phyloP scores from a whole-genome alignment of 1,140 invertebrate species.

The Eriocheir sinensis region DNA sequence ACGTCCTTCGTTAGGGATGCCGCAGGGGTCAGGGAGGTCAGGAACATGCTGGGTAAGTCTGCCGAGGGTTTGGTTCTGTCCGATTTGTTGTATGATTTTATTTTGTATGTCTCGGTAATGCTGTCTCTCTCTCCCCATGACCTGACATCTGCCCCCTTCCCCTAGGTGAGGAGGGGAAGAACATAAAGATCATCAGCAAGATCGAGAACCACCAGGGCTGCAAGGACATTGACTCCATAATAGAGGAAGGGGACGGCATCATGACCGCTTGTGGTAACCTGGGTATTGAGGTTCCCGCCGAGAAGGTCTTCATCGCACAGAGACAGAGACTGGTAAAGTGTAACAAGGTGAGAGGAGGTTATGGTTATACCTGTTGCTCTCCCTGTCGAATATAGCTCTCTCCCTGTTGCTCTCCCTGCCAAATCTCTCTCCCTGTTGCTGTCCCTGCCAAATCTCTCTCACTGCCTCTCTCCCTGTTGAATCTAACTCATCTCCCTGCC shows the following conservation, averaged over 20 bases:
- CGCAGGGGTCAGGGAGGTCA: constrained; percentile 93
- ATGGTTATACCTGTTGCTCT: too few relatives aligned
- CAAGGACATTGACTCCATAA: constrained; percentile 96
- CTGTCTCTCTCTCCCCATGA: too few relatives aligned
- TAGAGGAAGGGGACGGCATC: constrained; percentile 95
- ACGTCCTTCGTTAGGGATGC: constrained; percentile 99
- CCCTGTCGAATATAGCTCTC: too few relatives aligned
- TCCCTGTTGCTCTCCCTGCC: too few relatives aligned
- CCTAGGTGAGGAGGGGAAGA: constrained; percentile 93
- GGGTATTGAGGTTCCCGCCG: constrained; percentile 99
- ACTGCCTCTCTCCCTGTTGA: too few relatives aligned
- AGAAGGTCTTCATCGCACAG: constrained; percentile 99
- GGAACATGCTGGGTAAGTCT: constrained; percentile 89
- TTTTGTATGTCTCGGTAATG: too few relatives aligned
- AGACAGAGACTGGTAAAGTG: constrained; percentile 98
- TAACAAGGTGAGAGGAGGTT: constrained; percentile 86
- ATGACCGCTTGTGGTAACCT: constrained; percentile 98
- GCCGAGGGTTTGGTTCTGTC: too few relatives aligned
- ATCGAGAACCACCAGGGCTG: constrained; percentile 99
- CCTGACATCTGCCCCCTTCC: too few relatives aligned
- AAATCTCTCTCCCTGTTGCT: too few relatives aligned
- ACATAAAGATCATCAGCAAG: constrained; percentile 97
- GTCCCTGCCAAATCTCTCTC: too few relatives aligned
- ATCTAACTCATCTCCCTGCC: too few relatives aligned
- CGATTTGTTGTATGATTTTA: too few relatives aligned